These are phyloP conservation scores for Apodemia mormo DNA, from an alignment of 2,888 invertebrate species.

Conservation along the genomic window DNA sequence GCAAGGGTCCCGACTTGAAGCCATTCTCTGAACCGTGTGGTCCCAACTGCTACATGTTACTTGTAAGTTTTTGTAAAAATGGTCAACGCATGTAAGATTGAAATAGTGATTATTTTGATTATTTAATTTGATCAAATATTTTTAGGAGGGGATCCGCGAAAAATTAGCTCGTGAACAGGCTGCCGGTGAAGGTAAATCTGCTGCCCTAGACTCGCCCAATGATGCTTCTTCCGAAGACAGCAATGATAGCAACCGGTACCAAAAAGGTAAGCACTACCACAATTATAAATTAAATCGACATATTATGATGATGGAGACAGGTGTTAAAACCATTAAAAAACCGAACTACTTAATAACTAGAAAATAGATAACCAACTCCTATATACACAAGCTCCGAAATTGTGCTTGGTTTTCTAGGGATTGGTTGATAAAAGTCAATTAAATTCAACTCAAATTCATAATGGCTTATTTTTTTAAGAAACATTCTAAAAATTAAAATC, in stretches of 20 bases:
- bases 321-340: too few relatives aligned
- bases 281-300: too few relatives aligned
- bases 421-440: too few relatives aligned
- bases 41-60: constrained; percentile 91
- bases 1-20: constrained; percentile 94
- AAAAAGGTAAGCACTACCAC: constrained; percentile 78
- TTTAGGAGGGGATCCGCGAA: constrained; percentile 92
- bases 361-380: too few relatives aligned
- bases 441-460: too few relatives aligned
- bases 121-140: neutral
- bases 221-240: constrained; percentile 97
- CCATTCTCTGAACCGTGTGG: constrained; percentile 93
- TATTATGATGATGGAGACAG: too few relatives aligned
- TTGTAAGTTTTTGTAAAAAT: constrained; percentile 80
- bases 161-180: constrained; percentile 87
- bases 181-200: constrained; percentile 69
- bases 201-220: constrained; percentile 90
- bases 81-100: neutral
- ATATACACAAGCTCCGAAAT: too few relatives aligned
- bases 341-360: too few relatives aligned
- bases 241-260: constrained; percentile 92
- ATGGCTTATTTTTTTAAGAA: too few relatives aligned
- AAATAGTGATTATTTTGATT: neutral
- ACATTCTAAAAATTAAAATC: too few relatives aligned
- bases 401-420: too few relatives aligned